Conservation (phyloP, 2,797 vertebrate species). For the Thunnus albacares region DNA sequence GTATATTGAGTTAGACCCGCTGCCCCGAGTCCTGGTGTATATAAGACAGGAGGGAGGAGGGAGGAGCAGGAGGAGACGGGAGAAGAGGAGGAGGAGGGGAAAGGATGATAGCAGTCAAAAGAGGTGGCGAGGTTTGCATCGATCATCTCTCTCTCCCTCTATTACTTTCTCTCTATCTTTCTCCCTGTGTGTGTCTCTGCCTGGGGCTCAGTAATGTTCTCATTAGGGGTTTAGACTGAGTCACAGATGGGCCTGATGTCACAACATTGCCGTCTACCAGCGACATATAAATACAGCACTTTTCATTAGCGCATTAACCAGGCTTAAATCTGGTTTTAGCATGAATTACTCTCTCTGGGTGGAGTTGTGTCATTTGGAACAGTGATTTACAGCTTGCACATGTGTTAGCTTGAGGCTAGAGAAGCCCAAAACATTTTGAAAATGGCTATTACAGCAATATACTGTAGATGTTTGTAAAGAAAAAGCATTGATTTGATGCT, state of each 20-base stretch:
- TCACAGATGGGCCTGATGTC: constrained; percentile 77
- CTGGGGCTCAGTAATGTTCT: constrained; percentile 70
- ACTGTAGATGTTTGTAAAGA: constrained; percentile 22
- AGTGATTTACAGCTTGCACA: constrained; percentile 43
- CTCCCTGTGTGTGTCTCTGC: constrained; percentile 13
- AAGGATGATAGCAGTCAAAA: constrained; percentile 61
- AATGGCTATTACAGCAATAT: constrained; percentile 23
- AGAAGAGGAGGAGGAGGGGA: constrained; percentile 34
- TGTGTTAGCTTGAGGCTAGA: constrained; percentile 26
- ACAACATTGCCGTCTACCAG: constrained; percentile 61
- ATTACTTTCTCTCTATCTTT: constrained; percentile 17
- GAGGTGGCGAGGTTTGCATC: constrained; percentile 66
- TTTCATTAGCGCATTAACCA: constrained; percentile 77
- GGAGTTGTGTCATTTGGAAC: constrained; percentile 51
- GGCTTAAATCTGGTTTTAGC: constrained; percentile 70
- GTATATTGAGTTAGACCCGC: constrained; percentile 69
- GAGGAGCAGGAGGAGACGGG: constrained; percentile 30
- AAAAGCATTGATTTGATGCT: constrained; percentile 24
- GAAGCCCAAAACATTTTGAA: constrained; percentile 34
- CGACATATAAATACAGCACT: constrained; percentile 71
- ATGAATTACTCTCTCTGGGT: constrained; percentile 64
- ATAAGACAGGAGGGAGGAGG: constrained; percentile 43
- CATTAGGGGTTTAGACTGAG: constrained; percentile 70
- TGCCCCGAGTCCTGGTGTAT: constrained; percentile 49
- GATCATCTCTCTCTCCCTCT: constrained; percentile 50